These are phyloP conservation scores for Chiloscyllium punctatum DNA, from an alignment of 2,797 vertebrate species.

Conservation along the genomic window DNA sequence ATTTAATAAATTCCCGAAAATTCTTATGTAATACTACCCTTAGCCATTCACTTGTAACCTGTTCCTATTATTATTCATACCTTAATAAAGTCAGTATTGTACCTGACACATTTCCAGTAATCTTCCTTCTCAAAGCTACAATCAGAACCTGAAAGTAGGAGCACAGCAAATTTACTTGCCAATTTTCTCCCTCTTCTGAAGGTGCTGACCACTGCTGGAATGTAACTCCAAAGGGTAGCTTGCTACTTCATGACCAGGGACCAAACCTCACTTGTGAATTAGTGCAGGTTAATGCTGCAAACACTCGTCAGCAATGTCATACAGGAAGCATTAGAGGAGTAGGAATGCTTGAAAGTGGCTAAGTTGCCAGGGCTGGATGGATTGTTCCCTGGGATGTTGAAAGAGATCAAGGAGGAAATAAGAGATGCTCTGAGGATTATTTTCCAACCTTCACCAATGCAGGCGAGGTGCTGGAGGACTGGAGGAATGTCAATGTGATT, in stretches of 20 bases:
- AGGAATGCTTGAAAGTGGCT: no score
- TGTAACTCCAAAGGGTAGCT: not conserved
- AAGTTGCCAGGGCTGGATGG: no score
- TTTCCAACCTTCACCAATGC: no score
- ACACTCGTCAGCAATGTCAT: not conserved
- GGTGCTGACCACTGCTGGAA: not conserved
- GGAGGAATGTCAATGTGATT: no score
- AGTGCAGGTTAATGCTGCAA: not conserved
- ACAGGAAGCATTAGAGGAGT: no score
- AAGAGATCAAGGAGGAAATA: no score
- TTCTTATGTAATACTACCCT: slow-evolving; percentile 39
- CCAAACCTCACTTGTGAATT: not conserved
- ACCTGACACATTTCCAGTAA: not conserved
- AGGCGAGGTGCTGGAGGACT: no score
- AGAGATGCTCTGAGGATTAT: no score
- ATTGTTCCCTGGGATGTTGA: no score
- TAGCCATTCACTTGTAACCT: slow-evolving; percentile 56
- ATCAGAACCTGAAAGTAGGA: not conserved
- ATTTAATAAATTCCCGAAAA: slow-evolving; percentile 57
- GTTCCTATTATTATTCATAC: not conserved
- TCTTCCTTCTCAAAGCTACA: not conserved
- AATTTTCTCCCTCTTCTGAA: not conserved
- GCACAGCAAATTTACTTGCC: not conserved
- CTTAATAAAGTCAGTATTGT: slow-evolving; percentile 31
- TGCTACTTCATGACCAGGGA: not conserved